These are phyloP conservation scores for Lasioglossum villosulum DNA, from an alignment of 2,888 invertebrate species.

Conservation along the genomic window DNA sequence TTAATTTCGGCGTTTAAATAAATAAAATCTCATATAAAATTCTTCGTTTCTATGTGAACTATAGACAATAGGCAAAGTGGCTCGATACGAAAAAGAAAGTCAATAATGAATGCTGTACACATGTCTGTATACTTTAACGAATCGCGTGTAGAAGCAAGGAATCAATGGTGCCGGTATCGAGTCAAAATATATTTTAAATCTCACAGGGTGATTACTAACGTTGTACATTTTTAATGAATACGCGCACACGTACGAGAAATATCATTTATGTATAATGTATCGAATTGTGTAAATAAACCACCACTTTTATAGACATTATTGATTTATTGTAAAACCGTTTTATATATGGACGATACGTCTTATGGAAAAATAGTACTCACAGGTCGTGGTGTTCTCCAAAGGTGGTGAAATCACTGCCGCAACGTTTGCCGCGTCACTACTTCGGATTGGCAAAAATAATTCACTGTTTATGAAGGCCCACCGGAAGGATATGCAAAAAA, in stretches of 20 bases:
- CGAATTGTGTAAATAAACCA: constrained; percentile 54
- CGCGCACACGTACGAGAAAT: neutral
- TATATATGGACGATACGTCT: neutral
- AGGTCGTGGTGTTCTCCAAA: neutral
- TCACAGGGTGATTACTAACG: constrained; percentile 23
- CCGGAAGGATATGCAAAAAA: neutral
- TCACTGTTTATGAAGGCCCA: neutral
- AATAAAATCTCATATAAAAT: neutral
- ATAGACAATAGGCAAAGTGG: neutral
- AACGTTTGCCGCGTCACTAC: neutral
- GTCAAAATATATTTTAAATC: constrained; percentile 15
- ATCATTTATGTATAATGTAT: constrained; percentile 35
- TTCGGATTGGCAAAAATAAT: neutral
- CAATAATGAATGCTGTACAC: neutral
- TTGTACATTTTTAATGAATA: constrained; percentile 37
- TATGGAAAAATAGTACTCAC: neutral
- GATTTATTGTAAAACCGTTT: neutral
- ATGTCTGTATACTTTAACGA: neutral
- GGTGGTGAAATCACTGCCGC: neutral
- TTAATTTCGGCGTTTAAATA: neutral
- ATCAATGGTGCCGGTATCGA: neutral
- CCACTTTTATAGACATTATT: constrained; percentile 41
- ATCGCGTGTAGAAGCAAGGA: neutral
- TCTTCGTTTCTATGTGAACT: neutral
- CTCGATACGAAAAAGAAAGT: neutral